Evolutionary conservation across 2,797 vertebrate species (phyloP).

Genomic region (Oceanodroma leucorhoa): DNA sequence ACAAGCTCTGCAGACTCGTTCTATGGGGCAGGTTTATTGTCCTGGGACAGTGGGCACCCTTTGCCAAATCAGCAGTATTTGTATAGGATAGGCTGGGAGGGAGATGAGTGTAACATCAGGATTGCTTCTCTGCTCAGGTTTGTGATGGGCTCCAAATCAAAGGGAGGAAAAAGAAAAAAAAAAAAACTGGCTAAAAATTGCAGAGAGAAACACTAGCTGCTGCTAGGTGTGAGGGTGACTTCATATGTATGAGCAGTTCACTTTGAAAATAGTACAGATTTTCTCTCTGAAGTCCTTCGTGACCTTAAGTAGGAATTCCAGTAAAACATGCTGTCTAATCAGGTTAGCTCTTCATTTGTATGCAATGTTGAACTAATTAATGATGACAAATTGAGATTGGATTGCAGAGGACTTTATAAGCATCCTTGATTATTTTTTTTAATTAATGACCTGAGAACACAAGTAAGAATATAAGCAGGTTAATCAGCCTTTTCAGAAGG

Average conservation of each 20-base stretch:
- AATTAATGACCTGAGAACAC: slow-evolving; percentile 26
- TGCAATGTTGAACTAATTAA: slow-evolving; percentile 60
- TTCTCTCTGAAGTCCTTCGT: slow-evolving; percentile 46
- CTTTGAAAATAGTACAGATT: slow-evolving; percentile 27
- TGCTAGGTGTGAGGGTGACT: neutral
- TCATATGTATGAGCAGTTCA: neutral
- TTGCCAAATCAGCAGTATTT: neutral
- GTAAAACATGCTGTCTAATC: slow-evolving; percentile 61
- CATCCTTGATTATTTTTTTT: slow-evolving; percentile 44
- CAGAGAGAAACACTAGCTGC: neutral
- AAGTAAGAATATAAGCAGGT: neutral
- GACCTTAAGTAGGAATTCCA: slow-evolving; percentile 55
- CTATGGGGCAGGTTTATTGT: neutral
- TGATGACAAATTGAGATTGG: slow-evolving; percentile 67
- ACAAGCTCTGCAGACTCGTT: neutral
- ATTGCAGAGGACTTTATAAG: slow-evolving; percentile 58
- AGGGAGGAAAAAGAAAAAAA: accelerated
- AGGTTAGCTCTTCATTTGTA: slow-evolving; percentile 47
- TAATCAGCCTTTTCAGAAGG: slow-evolving; percentile 41
- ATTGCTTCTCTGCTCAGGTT: neutral
- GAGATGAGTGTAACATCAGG: neutral
- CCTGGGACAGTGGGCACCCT: neutral
- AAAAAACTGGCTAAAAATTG: neutral
- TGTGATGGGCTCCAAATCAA: neutral
- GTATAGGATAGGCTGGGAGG: neutral